phyloP scores from a whole-genome alignment of 2,888 invertebrate genomes.

The Lasioglossum malachurum region DNA sequence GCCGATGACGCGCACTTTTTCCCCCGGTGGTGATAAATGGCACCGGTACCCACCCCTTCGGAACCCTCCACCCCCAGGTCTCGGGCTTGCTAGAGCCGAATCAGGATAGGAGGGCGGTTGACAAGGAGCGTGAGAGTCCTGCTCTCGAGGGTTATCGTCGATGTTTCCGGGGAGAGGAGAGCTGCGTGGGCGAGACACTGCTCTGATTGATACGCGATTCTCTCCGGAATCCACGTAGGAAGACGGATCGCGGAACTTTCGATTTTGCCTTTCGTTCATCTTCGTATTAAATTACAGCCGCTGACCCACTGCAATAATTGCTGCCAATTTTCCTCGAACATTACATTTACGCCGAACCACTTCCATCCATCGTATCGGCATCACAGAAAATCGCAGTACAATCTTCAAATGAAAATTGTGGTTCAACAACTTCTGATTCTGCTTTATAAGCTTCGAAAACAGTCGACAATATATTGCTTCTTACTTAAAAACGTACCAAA shows the following conservation, averaged over 20 bases:
- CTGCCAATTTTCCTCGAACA: not conserved
- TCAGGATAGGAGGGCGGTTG: slow-evolving; percentile 72
- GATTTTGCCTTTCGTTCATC: not conserved
- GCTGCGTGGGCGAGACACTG: slow-evolving; percentile 77
- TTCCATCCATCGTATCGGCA: too few relatives aligned
- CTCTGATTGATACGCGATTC: slow-evolving; percentile 77
- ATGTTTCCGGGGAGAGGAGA: slow-evolving; percentile 63
- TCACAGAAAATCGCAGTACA: too few relatives aligned
- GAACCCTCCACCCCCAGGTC: slow-evolving; percentile 42
- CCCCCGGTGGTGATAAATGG: slow-evolving; percentile 83
- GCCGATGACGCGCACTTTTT: slow-evolving; percentile 83
- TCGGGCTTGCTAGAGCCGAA: slow-evolving; percentile 68
- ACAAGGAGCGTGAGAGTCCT: slow-evolving; percentile 77
- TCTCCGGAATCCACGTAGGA: not conserved
- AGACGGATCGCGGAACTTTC: slow-evolving; percentile 3
- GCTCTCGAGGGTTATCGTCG: slow-evolving; percentile 65
- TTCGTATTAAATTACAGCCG: not conserved
- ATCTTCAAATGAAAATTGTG: too few relatives aligned
- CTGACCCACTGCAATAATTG: not conserved
- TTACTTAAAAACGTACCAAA: too few relatives aligned
- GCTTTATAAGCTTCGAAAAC: too few relatives aligned
- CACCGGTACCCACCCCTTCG: slow-evolving; percentile 69
- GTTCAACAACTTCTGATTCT: too few relatives aligned
- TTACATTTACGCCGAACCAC: too few relatives aligned
- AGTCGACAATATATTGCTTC: too few relatives aligned